These are phyloP conservation scores for Camponotus pennsylvanicus DNA, from an alignment of 1,140 invertebrate genomes.

Conservation along the genomic window DNA sequence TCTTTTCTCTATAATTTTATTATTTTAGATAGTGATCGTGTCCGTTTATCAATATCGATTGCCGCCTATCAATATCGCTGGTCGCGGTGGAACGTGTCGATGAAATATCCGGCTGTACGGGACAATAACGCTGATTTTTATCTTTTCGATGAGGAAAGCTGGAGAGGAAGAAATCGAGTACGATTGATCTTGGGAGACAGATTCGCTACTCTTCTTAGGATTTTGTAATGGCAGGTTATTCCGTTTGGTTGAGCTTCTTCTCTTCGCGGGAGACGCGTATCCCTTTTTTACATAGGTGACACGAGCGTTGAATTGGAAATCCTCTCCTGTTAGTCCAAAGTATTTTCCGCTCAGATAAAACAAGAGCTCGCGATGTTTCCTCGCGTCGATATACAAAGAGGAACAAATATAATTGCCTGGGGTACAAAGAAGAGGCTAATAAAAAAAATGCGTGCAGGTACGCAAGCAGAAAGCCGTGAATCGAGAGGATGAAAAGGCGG, in stretches of 20 bases:
- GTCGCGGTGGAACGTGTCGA: not conserved
- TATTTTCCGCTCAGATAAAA: not conserved
- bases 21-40: not conserved
- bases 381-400: not conserved
- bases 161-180: not conserved
- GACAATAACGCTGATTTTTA: not conserved
- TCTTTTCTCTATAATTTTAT: not conserved
- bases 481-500: conserved; percentile 22
- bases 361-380: conserved; percentile 24
- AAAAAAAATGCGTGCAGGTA: not conserved
- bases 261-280: not conserved
- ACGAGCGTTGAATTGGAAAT: conserved; percentile 43
- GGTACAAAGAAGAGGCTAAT: conserved; percentile 52
- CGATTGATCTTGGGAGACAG: not conserved
- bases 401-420: conserved; percentile 65
- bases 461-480: conserved; percentile 1
- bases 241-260: conserved; percentile 35
- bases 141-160: not conserved
- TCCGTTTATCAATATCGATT: not conserved
- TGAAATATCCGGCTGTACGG: not conserved
- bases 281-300: not conserved
- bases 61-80: not conserved
- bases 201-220: conserved; percentile 20
- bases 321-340: conserved; percentile 21
- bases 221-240: conserved; percentile 24